phyloP scores from a whole-genome alignment of 2,113 vertebrate genomes.

The Saccopteryx leptura region DNA sequence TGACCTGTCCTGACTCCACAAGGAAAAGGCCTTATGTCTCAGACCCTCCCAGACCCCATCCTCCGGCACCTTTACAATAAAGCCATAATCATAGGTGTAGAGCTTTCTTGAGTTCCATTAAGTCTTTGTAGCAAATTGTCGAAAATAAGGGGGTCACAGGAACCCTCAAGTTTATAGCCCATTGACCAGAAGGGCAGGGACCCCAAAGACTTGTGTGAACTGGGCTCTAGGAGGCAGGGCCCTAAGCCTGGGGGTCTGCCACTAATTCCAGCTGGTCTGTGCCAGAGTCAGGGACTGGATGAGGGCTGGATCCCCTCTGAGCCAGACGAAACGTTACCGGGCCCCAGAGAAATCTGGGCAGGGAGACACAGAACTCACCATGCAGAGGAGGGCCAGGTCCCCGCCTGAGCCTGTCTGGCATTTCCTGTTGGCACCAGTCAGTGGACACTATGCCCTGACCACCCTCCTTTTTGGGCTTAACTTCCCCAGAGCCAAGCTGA shows the following conservation, averaged over 20 bases:
- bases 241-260: neutral
- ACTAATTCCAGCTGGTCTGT: fast-evolving
- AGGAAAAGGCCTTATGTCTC: fast-evolving
- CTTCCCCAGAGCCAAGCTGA: fast-evolving
- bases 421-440: fast-evolving
- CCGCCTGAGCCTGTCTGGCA: fast-evolving
- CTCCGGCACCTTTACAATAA: fast-evolving
- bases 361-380: too few relatives aligned
- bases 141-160: neutral
- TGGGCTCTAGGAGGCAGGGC: too few relatives aligned
- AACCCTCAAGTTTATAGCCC: neutral
- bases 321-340: fast-evolving
- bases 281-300: fast-evolving
- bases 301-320: fast-evolving
- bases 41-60: fast-evolving
- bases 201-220: neutral
- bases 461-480: neutral
- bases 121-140: neutral
- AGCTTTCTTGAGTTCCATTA: neutral
- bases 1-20: too few relatives aligned
- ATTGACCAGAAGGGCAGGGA: neutral
- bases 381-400: neutral
- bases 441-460: fast-evolving
- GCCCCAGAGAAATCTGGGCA: neutral
- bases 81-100: fast-evolving